phyloP scores from a whole-genome alignment of 2,113 vertebrate species.

The Oreochromis spilurus region DNA sequence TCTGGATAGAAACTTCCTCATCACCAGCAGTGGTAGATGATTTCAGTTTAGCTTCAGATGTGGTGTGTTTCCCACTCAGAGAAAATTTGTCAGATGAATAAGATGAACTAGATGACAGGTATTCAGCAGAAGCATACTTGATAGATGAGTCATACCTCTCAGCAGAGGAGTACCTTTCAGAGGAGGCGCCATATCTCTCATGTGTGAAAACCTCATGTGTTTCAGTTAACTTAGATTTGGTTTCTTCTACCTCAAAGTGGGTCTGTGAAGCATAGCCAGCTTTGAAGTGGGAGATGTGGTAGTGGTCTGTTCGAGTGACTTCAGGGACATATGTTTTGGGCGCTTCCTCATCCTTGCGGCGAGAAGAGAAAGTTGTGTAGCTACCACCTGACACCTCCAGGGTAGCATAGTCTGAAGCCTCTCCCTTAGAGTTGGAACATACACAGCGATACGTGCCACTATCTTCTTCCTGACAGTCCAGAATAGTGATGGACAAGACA shows the following conservation, averaged over 20 bases:
- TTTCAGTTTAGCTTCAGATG: slow-evolving; percentile 73
- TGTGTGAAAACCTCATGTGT: slow-evolving; percentile 79
- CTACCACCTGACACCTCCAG: slow-evolving; percentile 87
- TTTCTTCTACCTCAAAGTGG: slow-evolving; percentile 80
- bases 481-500: slow-evolving; percentile 87
- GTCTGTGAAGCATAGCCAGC: slow-evolving; percentile 83
- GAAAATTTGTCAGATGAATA: slow-evolving; percentile 58
- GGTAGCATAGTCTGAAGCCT: slow-evolving; percentile 94
- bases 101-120: slow-evolving; percentile 70
- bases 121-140: slow-evolving; percentile 68
- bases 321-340: slow-evolving; percentile 83
- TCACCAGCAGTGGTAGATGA: slow-evolving; percentile 59
- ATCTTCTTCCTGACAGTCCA: slow-evolving; percentile 89
- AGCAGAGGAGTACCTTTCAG: slow-evolving; percentile 72
- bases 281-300: slow-evolving; percentile 85
- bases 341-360: slow-evolving; percentile 84
- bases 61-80: slow-evolving; percentile 25
- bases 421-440: slow-evolving; percentile 90
- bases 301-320: slow-evolving; percentile 84
- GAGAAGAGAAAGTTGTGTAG: slow-evolving; percentile 88
- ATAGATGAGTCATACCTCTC: slow-evolving; percentile 71
- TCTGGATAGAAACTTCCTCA: slow-evolving; percentile 77
- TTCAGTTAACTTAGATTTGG: slow-evolving; percentile 81
- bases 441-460: slow-evolving; percentile 92
- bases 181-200: slow-evolving; percentile 72